Evolutionary conservation across 2,888 invertebrate species (phyloP).

Genomic region (Corythucha ciliata): DNA sequence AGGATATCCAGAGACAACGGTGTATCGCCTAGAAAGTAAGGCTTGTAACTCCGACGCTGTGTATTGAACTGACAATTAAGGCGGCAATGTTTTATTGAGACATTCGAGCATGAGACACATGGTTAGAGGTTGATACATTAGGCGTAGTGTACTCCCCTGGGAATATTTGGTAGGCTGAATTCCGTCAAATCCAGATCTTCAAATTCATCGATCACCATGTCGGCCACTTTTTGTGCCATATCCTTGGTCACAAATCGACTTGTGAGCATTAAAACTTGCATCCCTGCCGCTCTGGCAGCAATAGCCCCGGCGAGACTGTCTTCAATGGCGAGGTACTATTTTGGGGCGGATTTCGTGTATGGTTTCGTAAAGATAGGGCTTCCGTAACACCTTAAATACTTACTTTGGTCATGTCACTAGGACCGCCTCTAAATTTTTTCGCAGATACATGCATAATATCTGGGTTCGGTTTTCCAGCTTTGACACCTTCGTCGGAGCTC

Average conservation of each 20-base stretch:
- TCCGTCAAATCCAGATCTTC: conserved; percentile 4
- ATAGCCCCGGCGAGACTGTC: conserved; percentile 19
- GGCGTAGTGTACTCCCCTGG: conserved; percentile 2
- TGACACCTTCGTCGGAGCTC: conserved; percentile 18
- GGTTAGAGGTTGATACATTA: not conserved
- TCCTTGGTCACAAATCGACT: conserved; percentile 9
- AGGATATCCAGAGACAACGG: too few species aligned
- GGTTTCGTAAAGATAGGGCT: too few species aligned
- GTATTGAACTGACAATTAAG: too few species aligned
- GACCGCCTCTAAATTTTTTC: conserved; percentile 9
- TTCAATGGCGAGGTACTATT: conserved; percentile 15
- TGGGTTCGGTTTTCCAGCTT: conserved; percentile 24
- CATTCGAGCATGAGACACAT: too few species aligned
- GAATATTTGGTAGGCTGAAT: conserved; percentile 11
- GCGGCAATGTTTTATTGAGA: too few species aligned
- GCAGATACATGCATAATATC: conserved; percentile 10
- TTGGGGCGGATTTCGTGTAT: too few species aligned
- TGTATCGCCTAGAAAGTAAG: too few species aligned
- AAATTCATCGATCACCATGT: conserved; percentile 14
- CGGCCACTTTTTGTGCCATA: conserved; percentile 10
- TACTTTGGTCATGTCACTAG: not conserved
- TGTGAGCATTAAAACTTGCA: conserved; percentile 16
- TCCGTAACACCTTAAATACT: too few species aligned
- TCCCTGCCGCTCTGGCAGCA: conserved; percentile 19
- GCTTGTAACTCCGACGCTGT: too few species aligned